Conservation (phyloP, 2,888 invertebrate species). For the Nipponacmea schrenckii region DNA sequence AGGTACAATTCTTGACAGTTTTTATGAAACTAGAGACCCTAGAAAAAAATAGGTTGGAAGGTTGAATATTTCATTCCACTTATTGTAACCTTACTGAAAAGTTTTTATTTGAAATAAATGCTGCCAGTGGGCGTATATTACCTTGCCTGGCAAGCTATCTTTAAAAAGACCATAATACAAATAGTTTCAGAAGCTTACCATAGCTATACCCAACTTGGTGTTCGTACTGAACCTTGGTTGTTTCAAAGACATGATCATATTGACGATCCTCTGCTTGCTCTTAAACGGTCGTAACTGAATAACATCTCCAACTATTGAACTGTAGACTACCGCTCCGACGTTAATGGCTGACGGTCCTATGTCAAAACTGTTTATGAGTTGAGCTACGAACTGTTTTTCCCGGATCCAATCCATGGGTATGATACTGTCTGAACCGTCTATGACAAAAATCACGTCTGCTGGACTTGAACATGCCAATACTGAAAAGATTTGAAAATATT, state of each 20-base stretch:
- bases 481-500: conserved; percentile 26
- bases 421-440: conserved; percentile 57
- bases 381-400: conserved; percentile 45
- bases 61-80: too few relatives aligned
- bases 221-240: conserved; percentile 44
- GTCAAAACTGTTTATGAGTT: conserved; percentile 46
- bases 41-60: too few relatives aligned
- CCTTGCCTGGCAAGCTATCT: too few relatives aligned
- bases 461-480: conserved; percentile 49
- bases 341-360: conserved; percentile 40
- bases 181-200: neutral
- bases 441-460: conserved; percentile 51
- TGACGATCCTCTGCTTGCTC: conserved; percentile 35
- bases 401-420: conserved; percentile 46
- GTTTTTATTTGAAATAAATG: too few relatives aligned
- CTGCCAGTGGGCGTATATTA: too few relatives aligned
- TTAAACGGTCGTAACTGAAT: conserved; percentile 46
- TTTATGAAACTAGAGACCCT: too few relatives aligned
- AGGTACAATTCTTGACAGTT: too few relatives aligned
- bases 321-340: conserved; percentile 49
- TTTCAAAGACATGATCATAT: conserved; percentile 27
- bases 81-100: too few relatives aligned
- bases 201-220: conserved; percentile 38
- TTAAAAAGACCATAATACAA: too few relatives aligned
- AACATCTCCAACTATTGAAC: conserved; percentile 47